Conservation (phyloP, 2,888 invertebrate genomes). For the Drosophila vallismaia region DNA sequence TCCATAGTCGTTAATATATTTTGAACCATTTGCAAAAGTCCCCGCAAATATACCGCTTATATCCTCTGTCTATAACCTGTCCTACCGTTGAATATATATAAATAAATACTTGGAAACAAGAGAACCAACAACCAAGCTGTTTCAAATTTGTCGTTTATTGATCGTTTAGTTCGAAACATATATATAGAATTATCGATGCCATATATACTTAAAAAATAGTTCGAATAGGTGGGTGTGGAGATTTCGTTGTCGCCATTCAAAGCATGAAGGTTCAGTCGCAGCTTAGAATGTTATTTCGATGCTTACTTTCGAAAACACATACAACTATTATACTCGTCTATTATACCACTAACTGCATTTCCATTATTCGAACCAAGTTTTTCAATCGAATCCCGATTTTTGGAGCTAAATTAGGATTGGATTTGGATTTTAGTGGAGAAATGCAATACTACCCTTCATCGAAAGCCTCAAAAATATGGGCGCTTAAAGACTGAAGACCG, state of each 20-base stretch:
- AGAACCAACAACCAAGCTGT: conserved; percentile 10
- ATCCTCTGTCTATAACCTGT: conserved; percentile 44
- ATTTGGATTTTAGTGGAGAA: conserved; percentile 7
- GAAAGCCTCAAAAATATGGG: conserved; percentile 38
- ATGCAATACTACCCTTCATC: conserved; percentile 27
- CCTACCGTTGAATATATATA: conserved; percentile 37
- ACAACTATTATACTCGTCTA: conserved; percentile 21
- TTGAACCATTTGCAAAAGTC: conserved; percentile 10
- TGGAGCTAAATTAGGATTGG: conserved; percentile 20
- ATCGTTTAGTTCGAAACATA: conserved; percentile 23
- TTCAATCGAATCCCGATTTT: conserved; percentile 19
- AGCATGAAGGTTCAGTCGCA: conserved; percentile 17
- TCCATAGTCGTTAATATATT: conserved; percentile 39
- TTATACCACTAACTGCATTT: conserved; percentile 11
- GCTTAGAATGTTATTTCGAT: conserved; percentile 26
- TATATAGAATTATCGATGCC: conserved; percentile 11
- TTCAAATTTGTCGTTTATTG: conserved; percentile 22
- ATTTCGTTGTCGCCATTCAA: conserved; percentile 21
- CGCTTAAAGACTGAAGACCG: conserved; percentile 7
- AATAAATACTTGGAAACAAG: conserved; percentile 25
- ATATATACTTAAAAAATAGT: conserved; percentile 11
- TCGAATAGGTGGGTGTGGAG: neutral
- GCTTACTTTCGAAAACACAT: conserved; percentile 8
- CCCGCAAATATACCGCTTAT: conserved; percentile 30
- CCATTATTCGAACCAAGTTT: conserved; percentile 1